phyloP scores from a whole-genome alignment of 1,140 invertebrate species.

The Paraescarpia echinospica region DNA sequence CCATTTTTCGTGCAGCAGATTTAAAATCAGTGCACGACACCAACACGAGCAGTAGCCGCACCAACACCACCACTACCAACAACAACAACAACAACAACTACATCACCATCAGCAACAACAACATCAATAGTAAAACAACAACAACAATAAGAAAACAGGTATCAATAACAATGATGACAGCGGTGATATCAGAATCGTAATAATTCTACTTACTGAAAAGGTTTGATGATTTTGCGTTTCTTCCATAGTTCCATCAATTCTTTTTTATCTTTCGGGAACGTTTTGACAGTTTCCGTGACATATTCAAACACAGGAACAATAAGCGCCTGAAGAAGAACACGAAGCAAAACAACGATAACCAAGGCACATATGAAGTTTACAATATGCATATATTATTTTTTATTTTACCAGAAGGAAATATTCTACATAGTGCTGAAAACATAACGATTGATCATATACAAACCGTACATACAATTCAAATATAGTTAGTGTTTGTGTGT shows the following conservation, averaged over 20 bases:
- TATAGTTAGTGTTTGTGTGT: too few species aligned
- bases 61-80: too few species aligned
- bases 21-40: too few species aligned
- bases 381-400: background rate
- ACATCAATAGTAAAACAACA: background rate
- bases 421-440: background rate
- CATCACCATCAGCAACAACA: background rate
- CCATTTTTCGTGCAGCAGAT: too few species aligned
- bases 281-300: background rate
- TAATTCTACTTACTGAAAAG: background rate
- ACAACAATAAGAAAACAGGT: too few species aligned
- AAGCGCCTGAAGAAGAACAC: background rate
- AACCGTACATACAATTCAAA: too few species aligned
- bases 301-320: background rate
- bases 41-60: too few species aligned
- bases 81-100: background rate
- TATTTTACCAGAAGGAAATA: background rate
- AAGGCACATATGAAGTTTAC: background rate
- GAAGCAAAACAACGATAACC: background rate
- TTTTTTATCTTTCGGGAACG: background rate
- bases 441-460: too few species aligned
- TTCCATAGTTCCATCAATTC: background rate
- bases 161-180: background rate
- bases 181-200: background rate
- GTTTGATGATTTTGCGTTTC: background rate